Evolutionary conservation across 1,140 invertebrate genomes (phyloP).

Genomic region (Drosophila seguyi): DNA sequence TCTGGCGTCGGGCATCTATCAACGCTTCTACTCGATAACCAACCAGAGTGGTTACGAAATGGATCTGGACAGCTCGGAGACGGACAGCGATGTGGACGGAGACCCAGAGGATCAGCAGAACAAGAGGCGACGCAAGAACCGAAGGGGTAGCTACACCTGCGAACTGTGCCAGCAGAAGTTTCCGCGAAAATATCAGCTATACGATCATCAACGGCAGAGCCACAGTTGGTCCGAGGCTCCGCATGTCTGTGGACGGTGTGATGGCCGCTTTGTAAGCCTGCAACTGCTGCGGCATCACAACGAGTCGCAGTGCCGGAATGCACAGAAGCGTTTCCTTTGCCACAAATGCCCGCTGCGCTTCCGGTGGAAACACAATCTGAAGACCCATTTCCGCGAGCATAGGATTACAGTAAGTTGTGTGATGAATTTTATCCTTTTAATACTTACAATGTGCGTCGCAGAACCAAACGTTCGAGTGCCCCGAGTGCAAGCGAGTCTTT

Average conservation of each 20-base stretch:
- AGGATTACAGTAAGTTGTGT: conserved; percentile 54
- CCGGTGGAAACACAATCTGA: conserved; percentile 80
- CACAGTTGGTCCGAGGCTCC: conserved; percentile 77
- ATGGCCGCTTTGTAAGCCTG: conserved; percentile 70
- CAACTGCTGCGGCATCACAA: conserved; percentile 72
- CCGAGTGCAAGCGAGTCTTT: conserved; percentile 85
- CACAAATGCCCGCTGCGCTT: conserved; percentile 76
- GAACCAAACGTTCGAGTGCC: conserved; percentile 85
- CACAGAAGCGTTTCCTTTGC: conserved; percentile 72
- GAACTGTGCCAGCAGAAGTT: conserved; percentile 85
- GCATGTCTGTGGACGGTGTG: conserved; percentile 74
- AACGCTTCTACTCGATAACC: conserved; percentile 74
- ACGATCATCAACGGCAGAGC: conserved; percentile 64
- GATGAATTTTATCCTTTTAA: not conserved
- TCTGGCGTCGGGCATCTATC: conserved; percentile 53
- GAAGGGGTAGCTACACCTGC: conserved; percentile 76
- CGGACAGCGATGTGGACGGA: conserved; percentile 59
- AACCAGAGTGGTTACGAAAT: conserved; percentile 77
- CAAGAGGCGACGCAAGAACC: conserved; percentile 19
- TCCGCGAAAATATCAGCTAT: conserved; percentile 79
- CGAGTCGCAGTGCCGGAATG: conserved; percentile 74
- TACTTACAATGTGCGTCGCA: conserved; percentile 4
- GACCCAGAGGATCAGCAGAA: conserved; percentile 41
- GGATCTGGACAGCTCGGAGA: conserved; percentile 70
- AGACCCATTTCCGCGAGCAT: conserved; percentile 66